A percentile compares a stretch with the other conserved stretches of the same genome.
Conservation (phyloP, 1,140 invertebrate genomes). For the Dreissena polymorpha region DNA sequence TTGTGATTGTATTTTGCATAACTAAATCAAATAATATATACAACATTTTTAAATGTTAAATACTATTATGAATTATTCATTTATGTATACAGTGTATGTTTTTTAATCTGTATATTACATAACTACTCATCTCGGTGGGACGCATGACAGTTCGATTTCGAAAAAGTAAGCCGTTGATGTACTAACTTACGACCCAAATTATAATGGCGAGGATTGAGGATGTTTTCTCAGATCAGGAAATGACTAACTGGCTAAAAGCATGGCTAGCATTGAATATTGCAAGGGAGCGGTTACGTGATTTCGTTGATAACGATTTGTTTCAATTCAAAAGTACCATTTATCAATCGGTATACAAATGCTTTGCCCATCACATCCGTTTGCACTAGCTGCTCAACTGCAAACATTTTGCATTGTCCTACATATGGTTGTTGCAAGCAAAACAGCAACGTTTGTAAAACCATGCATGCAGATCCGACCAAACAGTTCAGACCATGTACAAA, state of each 20-base stretch:
- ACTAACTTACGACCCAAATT: conserved; percentile 38
- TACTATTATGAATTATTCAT: too few relatives aligned
- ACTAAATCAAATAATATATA: too few relatives aligned
- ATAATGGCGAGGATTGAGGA: background rate
- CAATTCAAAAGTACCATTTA: background rate
- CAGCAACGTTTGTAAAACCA: background rate
- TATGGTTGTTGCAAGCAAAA: background rate
- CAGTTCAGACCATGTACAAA: background rate
- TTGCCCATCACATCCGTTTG: background rate
- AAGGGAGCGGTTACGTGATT: conserved; percentile 2
- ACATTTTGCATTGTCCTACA: background rate
- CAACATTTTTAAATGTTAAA: too few relatives aligned
- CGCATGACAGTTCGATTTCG: too few relatives aligned
- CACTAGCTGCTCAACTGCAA: background rate
- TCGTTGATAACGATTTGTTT: background rate
- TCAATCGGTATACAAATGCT: background rate
- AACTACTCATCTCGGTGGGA: too few relatives aligned
- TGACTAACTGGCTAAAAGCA: conserved; percentile 16
- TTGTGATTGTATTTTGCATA: too few relatives aligned
- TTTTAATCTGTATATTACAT: too few relatives aligned
- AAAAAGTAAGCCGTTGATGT: too few relatives aligned
- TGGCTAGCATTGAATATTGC: conserved; percentile 3
- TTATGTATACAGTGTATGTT: too few relatives aligned
- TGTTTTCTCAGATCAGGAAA: background rate
- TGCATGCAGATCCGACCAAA: background rate